Base-by-base conservation (phyloP, 2,113 vertebrate genomes). In the Phaethon lepturus region DNA sequence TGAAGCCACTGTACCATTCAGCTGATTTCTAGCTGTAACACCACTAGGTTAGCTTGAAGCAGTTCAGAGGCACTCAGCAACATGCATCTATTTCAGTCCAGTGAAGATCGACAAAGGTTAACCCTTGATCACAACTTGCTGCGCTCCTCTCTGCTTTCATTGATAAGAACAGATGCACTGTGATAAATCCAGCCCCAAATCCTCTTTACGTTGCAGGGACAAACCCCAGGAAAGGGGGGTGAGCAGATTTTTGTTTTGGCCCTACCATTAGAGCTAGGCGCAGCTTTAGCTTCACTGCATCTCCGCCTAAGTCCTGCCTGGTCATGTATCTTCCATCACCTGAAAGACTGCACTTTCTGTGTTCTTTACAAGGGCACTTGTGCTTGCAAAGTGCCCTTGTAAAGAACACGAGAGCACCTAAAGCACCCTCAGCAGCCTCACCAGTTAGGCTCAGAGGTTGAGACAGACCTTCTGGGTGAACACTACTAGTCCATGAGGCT, bases 81-180 rank as follows among this genome's bases (percentile, higher is more conserved):
- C 56, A 55, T 23, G 13, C 60, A 52, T 17, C 60, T 80, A 19
- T 33, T 42, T 47, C 89, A 80, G 67, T 4, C 49, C 67, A 52
- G 44, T 9, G 49, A 58, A 80, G 69, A 69, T 3, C 3, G 2
- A 42, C 38, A 69, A 14, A 71, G 62, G 16, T 59, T 80, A 88
- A 88, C 56, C 63, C 68, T 67, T 72, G 17, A 52, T 74, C 42
- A 84, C 71, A 40, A 73, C 45, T 38, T 3, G n/a, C 81, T 58
- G 58, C 62, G 42, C 89, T 76, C 64, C 79, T 59, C 69, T 56
- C 52, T 40, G 47, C 77, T 64, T 81, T 29, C n/a, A 72, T 19
- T 52, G 13, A 44, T 35, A 53, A 47, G 74, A 56, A 33, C 53
- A 19, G n/a, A 28, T 13, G 6, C 16, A 11, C 25, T 0, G 0